Evolutionary conservation across 2,113 vertebrate species (phyloP).

Genomic region (Paratilapia polleni): DNA sequence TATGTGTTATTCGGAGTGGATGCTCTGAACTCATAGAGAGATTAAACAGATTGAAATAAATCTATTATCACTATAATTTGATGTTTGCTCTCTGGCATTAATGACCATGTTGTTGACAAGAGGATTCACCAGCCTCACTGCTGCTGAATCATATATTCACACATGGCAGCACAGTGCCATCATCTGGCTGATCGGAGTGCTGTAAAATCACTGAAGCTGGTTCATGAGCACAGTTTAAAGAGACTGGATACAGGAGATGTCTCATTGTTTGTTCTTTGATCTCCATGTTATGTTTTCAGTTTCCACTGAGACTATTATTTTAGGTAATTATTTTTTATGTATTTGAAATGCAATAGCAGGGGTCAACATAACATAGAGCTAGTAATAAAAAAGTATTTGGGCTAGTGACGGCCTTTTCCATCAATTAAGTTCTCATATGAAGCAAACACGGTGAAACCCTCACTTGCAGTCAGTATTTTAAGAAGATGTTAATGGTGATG

Average conservation of each 20-base stretch:
- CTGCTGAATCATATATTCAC: conserved; percentile 17
- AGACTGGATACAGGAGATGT: background rate
- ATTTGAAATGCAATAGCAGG: background rate
- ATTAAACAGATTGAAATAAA: conserved; percentile 46
- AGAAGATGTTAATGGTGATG: background rate
- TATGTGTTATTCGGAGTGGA: conserved; percentile 13
- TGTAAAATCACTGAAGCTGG: background rate
- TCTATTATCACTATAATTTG: conserved; percentile 37
- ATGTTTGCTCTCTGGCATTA: conserved; percentile 27
- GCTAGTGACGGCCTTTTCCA: background rate
- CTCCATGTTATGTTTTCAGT: background rate
- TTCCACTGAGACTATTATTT: background rate
- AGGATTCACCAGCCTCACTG: background rate
- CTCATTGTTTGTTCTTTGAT: background rate
- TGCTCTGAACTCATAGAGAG: background rate
- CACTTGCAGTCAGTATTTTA: background rate
- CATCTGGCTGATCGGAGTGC: conserved; percentile 41
- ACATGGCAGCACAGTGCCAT: conserved; percentile 66
- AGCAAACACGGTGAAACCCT: background rate
- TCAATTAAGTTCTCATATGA: background rate
- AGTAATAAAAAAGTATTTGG: background rate
- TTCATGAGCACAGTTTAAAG: background rate
- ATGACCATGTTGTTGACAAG: background rate
- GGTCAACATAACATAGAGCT: background rate
- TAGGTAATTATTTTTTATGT: background rate